These are phyloP conservation scores for Agrochola circellaris DNA, from an alignment of 2,888 invertebrate species.

Conservation along the genomic window DNA sequence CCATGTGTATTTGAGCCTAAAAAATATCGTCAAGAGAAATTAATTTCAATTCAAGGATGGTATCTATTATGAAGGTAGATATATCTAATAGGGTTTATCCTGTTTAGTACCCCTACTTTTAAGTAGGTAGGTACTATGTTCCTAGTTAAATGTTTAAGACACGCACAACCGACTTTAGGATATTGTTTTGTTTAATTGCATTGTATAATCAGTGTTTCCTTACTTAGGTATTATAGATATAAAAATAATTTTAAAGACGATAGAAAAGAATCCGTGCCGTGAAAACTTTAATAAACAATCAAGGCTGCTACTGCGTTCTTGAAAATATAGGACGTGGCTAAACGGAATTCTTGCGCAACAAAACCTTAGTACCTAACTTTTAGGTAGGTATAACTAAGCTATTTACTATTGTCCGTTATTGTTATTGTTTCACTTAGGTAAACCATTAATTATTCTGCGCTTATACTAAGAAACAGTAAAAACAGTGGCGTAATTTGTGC, in stretches of 20 bases:
- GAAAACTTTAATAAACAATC: slow-evolving; percentile 36
- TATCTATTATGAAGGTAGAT: not conserved
- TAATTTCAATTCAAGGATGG: slow-evolving; percentile 27
- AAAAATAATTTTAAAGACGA: not conserved
- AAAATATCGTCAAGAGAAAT: slow-evolving; percentile 10
- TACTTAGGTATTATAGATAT: not conserved
- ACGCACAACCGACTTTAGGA: slow-evolving; percentile 12
- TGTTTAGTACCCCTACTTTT: not conserved
- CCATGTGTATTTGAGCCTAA: not conserved
- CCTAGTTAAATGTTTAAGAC: not conserved
- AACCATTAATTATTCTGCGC: too few relatives aligned
- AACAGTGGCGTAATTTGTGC: not conserved
- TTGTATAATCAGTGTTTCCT: not conserved
- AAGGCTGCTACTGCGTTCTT: slow-evolving; percentile 58
- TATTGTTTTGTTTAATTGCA: slow-evolving; percentile 20
- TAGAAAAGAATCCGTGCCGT: slow-evolving; percentile 16
- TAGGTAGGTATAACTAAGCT: not conserved
- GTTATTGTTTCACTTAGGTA: too few relatives aligned
- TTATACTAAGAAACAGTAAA: not conserved
- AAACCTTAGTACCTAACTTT: slow-evolving; percentile 34
- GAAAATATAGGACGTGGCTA: slow-evolving; percentile 59
- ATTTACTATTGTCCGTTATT: not conserved
- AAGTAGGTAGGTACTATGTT: not conserved
- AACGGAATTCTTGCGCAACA: slow-evolving; percentile 54
- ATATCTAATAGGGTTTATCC: not conserved